These are phyloP conservation scores for Notothenia coriiceps DNA, from an alignment of 2,113 vertebrate genomes.

Conservation along the genomic window DNA sequence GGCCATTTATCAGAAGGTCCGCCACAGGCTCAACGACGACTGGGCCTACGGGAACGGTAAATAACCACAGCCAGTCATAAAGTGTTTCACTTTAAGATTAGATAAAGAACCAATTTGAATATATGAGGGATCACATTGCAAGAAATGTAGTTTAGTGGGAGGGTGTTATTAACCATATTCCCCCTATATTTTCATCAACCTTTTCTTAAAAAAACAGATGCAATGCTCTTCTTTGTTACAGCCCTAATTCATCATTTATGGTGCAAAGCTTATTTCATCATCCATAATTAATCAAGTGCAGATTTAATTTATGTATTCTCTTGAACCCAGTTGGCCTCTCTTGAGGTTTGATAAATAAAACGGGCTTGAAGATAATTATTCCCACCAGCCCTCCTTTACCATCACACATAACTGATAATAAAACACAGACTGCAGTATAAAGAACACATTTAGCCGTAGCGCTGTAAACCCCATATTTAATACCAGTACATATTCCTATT, in stretches of 20 bases:
- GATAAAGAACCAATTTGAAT: no score
- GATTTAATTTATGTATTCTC: conserved; percentile 7
- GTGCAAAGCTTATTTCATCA: background rate
- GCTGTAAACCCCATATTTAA: conserved; percentile 15
- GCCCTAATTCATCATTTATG: background rate
- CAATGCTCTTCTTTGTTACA: background rate
- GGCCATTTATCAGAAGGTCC: conserved; percentile 98
- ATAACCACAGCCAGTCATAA: conserved; percentile 75
- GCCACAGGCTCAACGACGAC: conserved; percentile 97
- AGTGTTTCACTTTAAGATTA: no score
- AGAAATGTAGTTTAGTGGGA: no score
- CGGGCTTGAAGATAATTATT: conserved; percentile 12
- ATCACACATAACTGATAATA: conserved; percentile 14
- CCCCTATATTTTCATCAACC: background rate
- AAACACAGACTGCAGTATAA: background rate
- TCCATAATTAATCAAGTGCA: background rate
- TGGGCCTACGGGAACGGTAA: conserved; percentile 98
- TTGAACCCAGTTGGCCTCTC: conserved; percentile 20
- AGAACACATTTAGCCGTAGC: background rate
- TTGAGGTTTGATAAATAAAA: conserved; percentile 25
- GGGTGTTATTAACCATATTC: no score
- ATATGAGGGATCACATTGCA: no score
- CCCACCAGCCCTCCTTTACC: conserved; percentile 1
- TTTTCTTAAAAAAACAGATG: background rate
- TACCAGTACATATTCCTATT: conserved; percentile 2